phyloP scores from a whole-genome alignment of 2,113 vertebrate species.

The Seriola rivoliana region DNA sequence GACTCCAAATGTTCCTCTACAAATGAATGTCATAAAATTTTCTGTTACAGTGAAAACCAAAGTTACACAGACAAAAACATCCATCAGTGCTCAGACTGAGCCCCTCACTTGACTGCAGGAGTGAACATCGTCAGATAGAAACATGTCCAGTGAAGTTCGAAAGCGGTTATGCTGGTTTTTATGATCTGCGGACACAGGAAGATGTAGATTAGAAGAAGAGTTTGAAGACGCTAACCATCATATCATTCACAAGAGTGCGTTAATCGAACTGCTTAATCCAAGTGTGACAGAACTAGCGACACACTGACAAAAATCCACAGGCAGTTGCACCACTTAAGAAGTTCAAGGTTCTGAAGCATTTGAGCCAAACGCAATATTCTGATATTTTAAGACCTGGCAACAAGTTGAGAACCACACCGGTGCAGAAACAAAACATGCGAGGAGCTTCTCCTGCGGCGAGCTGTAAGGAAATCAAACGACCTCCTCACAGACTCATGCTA shows the following conservation, averaged over 20 bases:
- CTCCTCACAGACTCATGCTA: not conserved
- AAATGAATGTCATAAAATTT: not conserved
- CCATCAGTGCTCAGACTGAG: not conserved
- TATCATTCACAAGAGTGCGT: too few relatives aligned
- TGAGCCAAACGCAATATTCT: not conserved
- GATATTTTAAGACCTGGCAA: not conserved
- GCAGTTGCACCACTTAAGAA: too few relatives aligned
- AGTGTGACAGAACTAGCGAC: not conserved
- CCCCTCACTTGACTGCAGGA: too few relatives aligned
- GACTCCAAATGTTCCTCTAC: not conserved
- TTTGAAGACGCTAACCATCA: too few relatives aligned
- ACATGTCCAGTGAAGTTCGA: not conserved
- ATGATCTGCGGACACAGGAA: too few relatives aligned
- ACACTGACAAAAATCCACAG: too few relatives aligned
- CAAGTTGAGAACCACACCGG: not conserved
- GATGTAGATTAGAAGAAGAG: too few relatives aligned
- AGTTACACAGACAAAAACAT: not conserved
- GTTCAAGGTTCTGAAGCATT: too few relatives aligned
- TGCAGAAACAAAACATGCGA: not conserved
- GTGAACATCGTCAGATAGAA: too few relatives aligned
- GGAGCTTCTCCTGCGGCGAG: not conserved
- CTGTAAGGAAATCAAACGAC: not conserved
- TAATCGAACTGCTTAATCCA: not conserved
- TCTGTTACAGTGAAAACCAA: not conserved
- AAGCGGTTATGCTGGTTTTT: too few relatives aligned